Evolutionary conservation across 2,888 invertebrate species (phyloP), one percentile per base, ranked within the genome.

Genomic region (Cerastis leucographa): DNA sequence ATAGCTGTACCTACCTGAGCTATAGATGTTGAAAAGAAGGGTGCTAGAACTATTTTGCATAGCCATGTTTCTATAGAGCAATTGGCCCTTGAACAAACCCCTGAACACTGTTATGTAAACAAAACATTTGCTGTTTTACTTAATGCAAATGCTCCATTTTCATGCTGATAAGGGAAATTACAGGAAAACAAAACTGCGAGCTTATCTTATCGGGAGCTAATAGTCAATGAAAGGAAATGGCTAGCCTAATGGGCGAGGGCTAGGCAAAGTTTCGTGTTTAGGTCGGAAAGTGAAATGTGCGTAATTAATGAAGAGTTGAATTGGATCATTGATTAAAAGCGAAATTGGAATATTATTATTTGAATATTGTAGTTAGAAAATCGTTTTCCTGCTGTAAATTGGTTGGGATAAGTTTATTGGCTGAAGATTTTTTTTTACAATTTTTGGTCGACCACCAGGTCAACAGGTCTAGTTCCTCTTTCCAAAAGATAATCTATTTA

Each of bases 221-320:
- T 80, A 80, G 80, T 54, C 76, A 80, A 80, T 80, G 68, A 72
- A 79, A 64, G 77, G 69, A 79, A 83, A 79, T 75, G 66, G 61
- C 51, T 49, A 66, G 56, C 59, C 1, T 11, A 8, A 11, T 22
- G 42, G 72, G 35, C 46, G 44, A 46, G 68, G 59, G 35, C 42
- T 44, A 54, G 35, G 11, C 22, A 14, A 71, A 67, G 56, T 14
- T 54, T 67, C 62, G 81, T 74, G 62, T 25, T 64, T 62, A 25
- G 14, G 14, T 51, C 22, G 22, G n/a, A 70, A 67, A 64, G n/a
- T 51, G 29, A 2, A 17, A 22, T 66, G 19, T 46, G 19, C 2
- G 9, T 62, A 25, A 59, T 59, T 2, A 35, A 7, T n/a, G 8
- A 49, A n/a, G 29, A 35, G 22, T 29, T 42, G 12, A 29, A 51